A percentile compares a stretch with the other conserved stretches of the same genome.
Evolutionary conservation across 2,797 vertebrate species (phyloP).

Genomic region (Caiman crocodilus): DNA sequence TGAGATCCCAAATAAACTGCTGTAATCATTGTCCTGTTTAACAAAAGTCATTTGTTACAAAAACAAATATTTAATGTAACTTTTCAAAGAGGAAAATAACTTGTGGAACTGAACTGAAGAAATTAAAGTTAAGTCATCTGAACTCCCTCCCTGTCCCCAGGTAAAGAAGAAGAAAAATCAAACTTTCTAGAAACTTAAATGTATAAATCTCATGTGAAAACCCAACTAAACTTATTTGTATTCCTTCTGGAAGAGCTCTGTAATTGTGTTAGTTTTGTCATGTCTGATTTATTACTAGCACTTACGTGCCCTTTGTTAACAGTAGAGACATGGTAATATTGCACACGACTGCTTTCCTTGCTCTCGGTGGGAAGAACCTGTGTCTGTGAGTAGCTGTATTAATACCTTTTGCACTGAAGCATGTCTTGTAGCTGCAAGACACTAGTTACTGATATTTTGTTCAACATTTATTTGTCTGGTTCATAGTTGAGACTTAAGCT

Average conservation of each 20-base stretch:
- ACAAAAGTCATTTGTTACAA: neutral
- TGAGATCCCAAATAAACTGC: neutral
- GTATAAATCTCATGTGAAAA: neutral
- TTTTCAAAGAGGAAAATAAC: neutral
- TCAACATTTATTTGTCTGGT: rapidly evolving
- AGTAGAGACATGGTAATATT: neutral
- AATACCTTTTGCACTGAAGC: neutral
- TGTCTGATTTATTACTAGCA: neutral
- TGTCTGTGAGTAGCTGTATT: neutral
- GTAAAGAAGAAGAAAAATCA: neutral
- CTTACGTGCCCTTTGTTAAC: neutral
- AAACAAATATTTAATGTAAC: no score
- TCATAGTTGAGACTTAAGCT: rapidly evolving
- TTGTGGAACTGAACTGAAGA: neutral
- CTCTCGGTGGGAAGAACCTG: neutral
- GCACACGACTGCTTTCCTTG: neutral
- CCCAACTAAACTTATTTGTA: neutral
- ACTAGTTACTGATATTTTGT: neutral
- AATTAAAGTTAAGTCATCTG: neutral
- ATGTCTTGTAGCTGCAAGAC: neutral
- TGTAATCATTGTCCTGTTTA: neutral
- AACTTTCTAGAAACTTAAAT: neutral
- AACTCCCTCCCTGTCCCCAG: neutral
- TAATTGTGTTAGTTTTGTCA: rapidly evolving
- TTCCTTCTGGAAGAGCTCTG: neutral